Conservation (phyloP, 2,888 invertebrate species). For the Oasisia sp. region DNA sequence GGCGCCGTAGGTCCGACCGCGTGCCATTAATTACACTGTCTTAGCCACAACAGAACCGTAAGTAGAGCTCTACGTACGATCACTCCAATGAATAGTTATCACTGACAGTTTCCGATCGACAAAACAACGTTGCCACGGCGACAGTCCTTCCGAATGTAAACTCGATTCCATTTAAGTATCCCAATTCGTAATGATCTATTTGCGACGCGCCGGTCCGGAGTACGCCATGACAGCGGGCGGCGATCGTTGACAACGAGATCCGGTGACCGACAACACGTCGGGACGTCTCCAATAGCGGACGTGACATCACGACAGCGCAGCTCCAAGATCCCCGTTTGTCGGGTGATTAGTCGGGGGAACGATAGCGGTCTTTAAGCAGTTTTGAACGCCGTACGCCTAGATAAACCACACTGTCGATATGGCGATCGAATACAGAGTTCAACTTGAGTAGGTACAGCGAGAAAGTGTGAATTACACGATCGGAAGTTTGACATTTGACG, state of each 20-base stretch:
- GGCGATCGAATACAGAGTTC: neutral
- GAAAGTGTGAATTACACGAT: neutral
- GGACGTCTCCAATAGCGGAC: neutral
- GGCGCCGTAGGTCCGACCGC: neutral
- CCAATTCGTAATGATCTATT: neutral
- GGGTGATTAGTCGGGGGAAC: neutral
- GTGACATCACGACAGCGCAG: neutral
- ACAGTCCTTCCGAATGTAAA: constrained; percentile 5
- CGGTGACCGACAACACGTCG: neutral
- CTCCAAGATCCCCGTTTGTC: neutral
- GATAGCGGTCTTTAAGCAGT: neutral
- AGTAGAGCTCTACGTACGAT: neutral
- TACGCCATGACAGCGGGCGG: neutral
- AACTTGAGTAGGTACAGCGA: neutral
- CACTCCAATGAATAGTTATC: neutral
- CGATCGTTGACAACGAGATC: neutral
- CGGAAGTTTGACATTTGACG: no score
- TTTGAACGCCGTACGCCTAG: neutral
- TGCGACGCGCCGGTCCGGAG: neutral
- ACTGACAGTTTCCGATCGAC: constrained; percentile 7
- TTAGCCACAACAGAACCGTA: neutral
- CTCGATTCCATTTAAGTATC: neutral
- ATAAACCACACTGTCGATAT: neutral
- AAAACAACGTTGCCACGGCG: neutral
- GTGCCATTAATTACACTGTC: neutral